Percentiles rank a stretch among this genome's conserved stretches.
These are phyloP conservation scores for Troides helena DNA, from an alignment of 2,888 invertebrate species.

Conservation along the genomic window DNA sequence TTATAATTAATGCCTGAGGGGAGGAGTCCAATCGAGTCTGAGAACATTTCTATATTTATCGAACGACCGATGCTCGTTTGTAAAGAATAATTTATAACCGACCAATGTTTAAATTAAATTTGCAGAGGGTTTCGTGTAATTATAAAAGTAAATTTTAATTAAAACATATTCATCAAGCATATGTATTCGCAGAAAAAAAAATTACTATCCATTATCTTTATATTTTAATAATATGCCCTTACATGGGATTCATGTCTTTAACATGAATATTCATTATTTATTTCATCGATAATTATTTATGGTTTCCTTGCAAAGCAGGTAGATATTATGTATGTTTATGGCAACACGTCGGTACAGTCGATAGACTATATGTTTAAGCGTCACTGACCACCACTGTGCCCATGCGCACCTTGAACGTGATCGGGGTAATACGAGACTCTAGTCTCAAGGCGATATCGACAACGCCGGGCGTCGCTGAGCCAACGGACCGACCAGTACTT, in stretches of 20 bases:
- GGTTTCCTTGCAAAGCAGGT: neutral
- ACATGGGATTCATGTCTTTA: neutral
- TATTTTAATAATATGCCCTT: no score
- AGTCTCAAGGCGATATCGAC: slow-evolving; percentile 70
- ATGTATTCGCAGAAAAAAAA: neutral
- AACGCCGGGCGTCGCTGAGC: slow-evolving; percentile 58
- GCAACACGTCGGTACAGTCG: slow-evolving; percentile 6
- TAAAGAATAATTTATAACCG: slow-evolving; percentile 40
- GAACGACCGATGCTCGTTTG: slow-evolving; percentile 9
- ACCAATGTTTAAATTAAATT: slow-evolving; percentile 28
- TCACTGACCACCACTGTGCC: slow-evolving; percentile 52
- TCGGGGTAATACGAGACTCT: slow-evolving; percentile 73
- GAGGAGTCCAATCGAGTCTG: slow-evolving; percentile 17
- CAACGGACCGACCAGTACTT: slow-evolving; percentile 49
- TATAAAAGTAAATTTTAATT: slow-evolving; percentile 7
- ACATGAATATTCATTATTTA: neutral
- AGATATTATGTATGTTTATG: neutral
- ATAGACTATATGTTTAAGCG: slow-evolving; percentile 22
- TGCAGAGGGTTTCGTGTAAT: slow-evolving; percentile 31
- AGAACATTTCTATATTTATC: slow-evolving; percentile 18
- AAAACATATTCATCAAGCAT: slow-evolving; percentile 1
- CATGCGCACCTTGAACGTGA: slow-evolving; percentile 76
- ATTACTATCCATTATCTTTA: no score
- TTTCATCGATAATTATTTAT: neutral
- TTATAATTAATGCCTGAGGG: slow-evolving; percentile 23